phyloP scores from a whole-genome alignment of 2,113 vertebrate species.

The Chaenocephalus aceratus region DNA sequence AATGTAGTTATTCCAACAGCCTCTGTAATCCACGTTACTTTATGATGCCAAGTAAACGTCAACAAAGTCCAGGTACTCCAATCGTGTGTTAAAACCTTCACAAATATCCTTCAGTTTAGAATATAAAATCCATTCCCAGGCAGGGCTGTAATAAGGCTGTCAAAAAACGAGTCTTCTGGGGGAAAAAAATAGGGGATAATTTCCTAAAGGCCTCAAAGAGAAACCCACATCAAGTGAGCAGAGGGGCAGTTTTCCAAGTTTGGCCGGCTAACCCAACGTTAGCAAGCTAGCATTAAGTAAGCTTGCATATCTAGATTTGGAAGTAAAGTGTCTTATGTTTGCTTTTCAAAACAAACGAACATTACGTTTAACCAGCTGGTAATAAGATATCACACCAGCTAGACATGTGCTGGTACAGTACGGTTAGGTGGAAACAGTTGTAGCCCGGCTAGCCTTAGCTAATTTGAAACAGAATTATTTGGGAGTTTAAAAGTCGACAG shows the following conservation, averaged over 20 bases:
- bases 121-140: conserved; percentile 38
- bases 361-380: neutral
- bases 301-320: conserved; percentile 60
- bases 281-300: conserved; percentile 61
- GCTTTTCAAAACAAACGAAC: conserved; percentile 18
- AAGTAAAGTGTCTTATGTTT: conserved; percentile 48
- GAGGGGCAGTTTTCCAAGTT: conserved; percentile 65
- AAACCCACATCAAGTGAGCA: conserved; percentile 59
- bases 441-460: conserved; percentile 45
- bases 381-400: conserved; percentile 1
- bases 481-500: conserved; percentile 57
- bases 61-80: conserved; percentile 44
- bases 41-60: conserved; percentile 22
- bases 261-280: conserved; percentile 67
- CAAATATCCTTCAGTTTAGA: conserved; percentile 43
- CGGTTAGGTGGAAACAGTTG: conserved; percentile 58
- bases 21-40: conserved; percentile 57
- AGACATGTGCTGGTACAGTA: neutral
- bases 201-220: conserved; percentile 73
- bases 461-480: conserved; percentile 65
- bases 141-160: conserved; percentile 45
- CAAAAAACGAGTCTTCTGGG: neutral
- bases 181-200: conserved; percentile 16
- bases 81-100: conserved; percentile 5
- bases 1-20: conserved; percentile 14